Percentiles rank a stretch among this genome's conserved stretches.
phyloP scores from a whole-genome alignment of 1,140 invertebrate species.

The Eupristina koningsbergeri region DNA sequence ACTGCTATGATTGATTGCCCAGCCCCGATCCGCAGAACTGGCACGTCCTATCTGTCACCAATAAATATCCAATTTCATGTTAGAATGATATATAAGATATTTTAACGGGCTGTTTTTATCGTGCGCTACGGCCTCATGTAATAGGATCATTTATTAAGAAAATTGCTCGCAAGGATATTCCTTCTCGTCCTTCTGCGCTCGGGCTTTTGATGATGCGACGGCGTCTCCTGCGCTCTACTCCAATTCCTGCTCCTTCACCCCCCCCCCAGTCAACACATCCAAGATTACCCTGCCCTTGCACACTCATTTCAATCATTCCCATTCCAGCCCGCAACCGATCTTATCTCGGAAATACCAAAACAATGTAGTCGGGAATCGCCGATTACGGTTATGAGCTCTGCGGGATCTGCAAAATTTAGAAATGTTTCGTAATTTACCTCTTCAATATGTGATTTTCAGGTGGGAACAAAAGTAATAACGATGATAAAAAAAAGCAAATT shows the following conservation, averaged over 20 bases:
- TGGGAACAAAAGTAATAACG: slow-evolving; percentile 7
- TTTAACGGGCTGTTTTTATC: slow-evolving; percentile 69
- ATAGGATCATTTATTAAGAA: slow-evolving; percentile 73
- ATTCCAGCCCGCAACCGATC: too few species aligned
- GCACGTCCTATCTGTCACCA: slow-evolving; percentile 71
- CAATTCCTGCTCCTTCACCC: background rate
- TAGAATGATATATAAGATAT: slow-evolving; percentile 72
- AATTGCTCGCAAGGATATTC: slow-evolving; percentile 65
- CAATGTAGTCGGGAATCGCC: too few species aligned
- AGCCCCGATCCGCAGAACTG: slow-evolving; percentile 65
- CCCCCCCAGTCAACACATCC: too few species aligned
- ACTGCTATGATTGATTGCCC: slow-evolving; percentile 68
- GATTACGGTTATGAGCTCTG: too few species aligned
- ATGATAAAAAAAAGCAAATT: background rate
- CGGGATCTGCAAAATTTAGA: background rate
- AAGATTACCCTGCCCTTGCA: too few species aligned
- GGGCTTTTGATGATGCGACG: background rate
- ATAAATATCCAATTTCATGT: slow-evolving; percentile 74
- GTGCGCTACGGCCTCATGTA: slow-evolving; percentile 58
- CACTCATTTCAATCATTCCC: too few species aligned
- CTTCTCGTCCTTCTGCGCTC: slow-evolving; percentile 55
- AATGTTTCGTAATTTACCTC: background rate
- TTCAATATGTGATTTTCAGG: background rate
- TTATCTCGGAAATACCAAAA: too few species aligned
- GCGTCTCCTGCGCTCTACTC: background rate